Base-by-base conservation (phyloP, 2,113 vertebrate species). In the Menidia beryllina region DNA sequence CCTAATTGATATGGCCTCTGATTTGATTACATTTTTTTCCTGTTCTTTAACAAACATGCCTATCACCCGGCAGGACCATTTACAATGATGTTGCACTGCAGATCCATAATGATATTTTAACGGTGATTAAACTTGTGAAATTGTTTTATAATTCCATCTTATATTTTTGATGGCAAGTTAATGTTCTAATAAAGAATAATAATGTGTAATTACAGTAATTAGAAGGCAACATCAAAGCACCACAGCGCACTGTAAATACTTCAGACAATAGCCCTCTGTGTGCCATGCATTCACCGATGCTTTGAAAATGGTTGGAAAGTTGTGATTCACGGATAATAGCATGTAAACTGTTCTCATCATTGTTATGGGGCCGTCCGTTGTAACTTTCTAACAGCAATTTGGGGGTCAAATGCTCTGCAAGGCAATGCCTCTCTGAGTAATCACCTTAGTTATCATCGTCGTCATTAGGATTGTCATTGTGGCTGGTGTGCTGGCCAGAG, bases 151-250 rank as follows among this genome's bases (percentile, higher is more conserved):
- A 81, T 75, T 72, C 30, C 23, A 41, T 48, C 26, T 23, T 74
- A 60, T 67, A 23, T 20, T 59, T 30, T 9, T 30, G 54, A 21
- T 68, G 65, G 71, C 25, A 54, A 51, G 69, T 68, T 78, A 73
- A 90, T 85, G 75, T 67, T 79, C 62, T 88, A 88, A 80, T 78
- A 82, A 84, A 64, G 72, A 87, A 75, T 78, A 89, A 87, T 86
- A 78, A 84, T 63, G 75, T 62, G 27, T 88, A 86, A 87, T 92
- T 59, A 83, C 20, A 50, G 76, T 86, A 86, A 92, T 93, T 90
- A 88, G 67, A 81, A 75, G 69, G 75, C 69, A 79, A 78, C 89
- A 86, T 91, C 91, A 91, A 92, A 78, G 60, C 80, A 67, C 34
- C 45, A 25, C 53, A 45, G 50, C 62, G 55, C 55, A 71, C 60